Evolutionary conservation across 2,113 vertebrate genomes (phyloP).

Genomic region (Picathartes gymnocephalus): DNA sequence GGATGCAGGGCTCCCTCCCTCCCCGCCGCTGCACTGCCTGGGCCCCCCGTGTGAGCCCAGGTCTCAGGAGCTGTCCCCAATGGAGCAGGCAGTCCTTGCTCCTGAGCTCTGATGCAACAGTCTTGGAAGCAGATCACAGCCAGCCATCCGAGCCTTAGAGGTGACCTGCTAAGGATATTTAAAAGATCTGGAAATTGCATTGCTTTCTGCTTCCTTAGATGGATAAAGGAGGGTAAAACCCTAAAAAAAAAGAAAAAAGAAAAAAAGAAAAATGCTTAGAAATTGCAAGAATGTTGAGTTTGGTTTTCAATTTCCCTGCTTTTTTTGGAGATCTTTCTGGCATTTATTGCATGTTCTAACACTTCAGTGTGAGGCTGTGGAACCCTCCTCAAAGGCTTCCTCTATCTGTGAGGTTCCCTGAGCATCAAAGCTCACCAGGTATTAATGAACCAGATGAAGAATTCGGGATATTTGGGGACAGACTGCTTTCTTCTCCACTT

Average conservation of each 20-base stretch:
- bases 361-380: conserved; percentile 5
- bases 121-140: conserved; percentile 14
- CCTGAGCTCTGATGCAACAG: neutral
- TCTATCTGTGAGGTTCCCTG: neutral
- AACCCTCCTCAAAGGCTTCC: conserved; percentile 16
- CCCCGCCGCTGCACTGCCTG: accelerated
- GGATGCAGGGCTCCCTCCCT: neutral
- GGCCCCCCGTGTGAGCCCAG: neutral
- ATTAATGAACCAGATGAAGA: conserved; percentile 8
- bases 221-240: neutral
- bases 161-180: conserved; percentile 18
- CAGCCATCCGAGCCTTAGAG: neutral
- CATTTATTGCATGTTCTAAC: neutral
- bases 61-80: neutral
- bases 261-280: neutral
- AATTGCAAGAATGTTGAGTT: conserved; percentile 10
- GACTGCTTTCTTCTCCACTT: neutral
- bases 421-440: conserved; percentile 22
- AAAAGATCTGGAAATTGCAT: neutral
- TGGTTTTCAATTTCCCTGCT: conserved; percentile 4
- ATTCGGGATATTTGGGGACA: neutral
- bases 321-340: conserved; percentile 11
- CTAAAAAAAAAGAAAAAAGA: accelerated
- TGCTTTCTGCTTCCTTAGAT: conserved; percentile 28
- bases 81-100: neutral